A percentile compares a stretch with the other conserved stretches of the same genome.
Evolutionary conservation across 1,140 invertebrate genomes (phyloP).

Genomic region (Bombyx mori): DNA sequence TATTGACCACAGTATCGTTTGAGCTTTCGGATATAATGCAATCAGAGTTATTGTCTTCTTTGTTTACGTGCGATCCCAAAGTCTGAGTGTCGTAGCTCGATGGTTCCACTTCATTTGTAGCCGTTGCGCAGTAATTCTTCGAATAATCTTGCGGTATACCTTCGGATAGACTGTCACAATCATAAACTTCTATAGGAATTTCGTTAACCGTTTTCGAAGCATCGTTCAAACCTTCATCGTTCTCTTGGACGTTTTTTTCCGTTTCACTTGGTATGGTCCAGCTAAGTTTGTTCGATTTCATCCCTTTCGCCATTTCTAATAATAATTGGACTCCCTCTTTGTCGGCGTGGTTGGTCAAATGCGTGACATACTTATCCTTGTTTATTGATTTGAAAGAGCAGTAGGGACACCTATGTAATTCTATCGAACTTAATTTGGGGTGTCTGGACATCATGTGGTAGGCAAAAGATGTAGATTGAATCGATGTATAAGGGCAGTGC

Average conservation of each 20-base stretch:
- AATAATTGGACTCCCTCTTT: slow-evolving; percentile 50
- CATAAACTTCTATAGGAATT: slow-evolving; percentile 59
- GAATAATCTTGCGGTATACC: slow-evolving; percentile 43
- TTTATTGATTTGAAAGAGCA: slow-evolving; percentile 72
- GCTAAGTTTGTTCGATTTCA: slow-evolving; percentile 40
- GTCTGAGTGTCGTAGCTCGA: slow-evolving; percentile 34
- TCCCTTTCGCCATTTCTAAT: slow-evolving; percentile 42
- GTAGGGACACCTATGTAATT: slow-evolving; percentile 68
- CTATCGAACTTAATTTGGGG: slow-evolving; percentile 63
- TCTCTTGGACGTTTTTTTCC: slow-evolving; percentile 25
- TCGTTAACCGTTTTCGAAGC: slow-evolving; percentile 38
- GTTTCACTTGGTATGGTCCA: slow-evolving; percentile 58
- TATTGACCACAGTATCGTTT: slow-evolving; percentile 38
- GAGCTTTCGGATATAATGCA: slow-evolving; percentile 52
- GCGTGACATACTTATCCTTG: slow-evolving; percentile 67
- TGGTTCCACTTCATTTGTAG: slow-evolving; percentile 26
- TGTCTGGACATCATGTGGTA: slow-evolving; percentile 73
- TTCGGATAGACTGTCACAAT: slow-evolving; percentile 56
- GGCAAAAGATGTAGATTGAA: slow-evolving; percentile 77
- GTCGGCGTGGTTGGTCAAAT: slow-evolving; percentile 55
- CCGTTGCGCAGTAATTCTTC: slow-evolving; percentile 38
- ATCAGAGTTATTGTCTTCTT: slow-evolving; percentile 59
- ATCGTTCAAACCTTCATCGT: slow-evolving; percentile 20
- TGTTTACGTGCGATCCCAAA: slow-evolving; percentile 44
- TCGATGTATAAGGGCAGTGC: slow-evolving; percentile 78